Percentiles rank a stretch among this genome's conserved stretches.
Evolutionary conservation across 2,113 vertebrate genomes (phyloP).

Genomic region (Amphilophus citrinellus): DNA sequence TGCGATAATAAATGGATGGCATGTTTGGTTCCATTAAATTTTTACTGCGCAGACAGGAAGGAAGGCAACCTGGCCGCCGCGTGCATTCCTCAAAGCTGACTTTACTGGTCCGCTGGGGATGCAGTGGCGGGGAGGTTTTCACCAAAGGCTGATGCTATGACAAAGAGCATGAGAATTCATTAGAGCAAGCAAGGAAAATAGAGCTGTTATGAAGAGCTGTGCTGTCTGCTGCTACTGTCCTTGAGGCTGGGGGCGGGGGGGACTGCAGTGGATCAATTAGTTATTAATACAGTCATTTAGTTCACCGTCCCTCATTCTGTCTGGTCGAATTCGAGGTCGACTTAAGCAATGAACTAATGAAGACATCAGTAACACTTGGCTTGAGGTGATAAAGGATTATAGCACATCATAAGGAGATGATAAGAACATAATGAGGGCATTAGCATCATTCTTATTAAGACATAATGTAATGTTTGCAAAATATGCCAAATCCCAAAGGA

Average conservation of each 20-base stretch:
- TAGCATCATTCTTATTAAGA: constrained; percentile 57
- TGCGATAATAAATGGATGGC: constrained; percentile 52
- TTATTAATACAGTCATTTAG: constrained; percentile 46
- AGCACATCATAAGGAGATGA: constrained; percentile 59
- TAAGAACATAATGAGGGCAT: constrained; percentile 72
- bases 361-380: constrained; percentile 63
- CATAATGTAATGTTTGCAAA: constrained; percentile 59
- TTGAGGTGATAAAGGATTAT: constrained; percentile 66
- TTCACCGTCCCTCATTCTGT: constrained; percentile 37
- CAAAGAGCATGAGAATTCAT: constrained; percentile 57
- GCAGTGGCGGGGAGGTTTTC: constrained; percentile 29
- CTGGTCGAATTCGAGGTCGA: constrained; percentile 41
- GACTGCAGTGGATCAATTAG: constrained; percentile 40
- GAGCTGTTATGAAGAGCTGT: constrained; percentile 1
- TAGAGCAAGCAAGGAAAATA: constrained; percentile 31
- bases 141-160: constrained; percentile 47
- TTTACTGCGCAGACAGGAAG: constrained; percentile 40
- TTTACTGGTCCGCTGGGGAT: constrained; percentile 59
- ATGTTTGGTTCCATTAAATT: constrained; percentile 61
- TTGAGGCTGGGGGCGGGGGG: constrained; percentile 12
- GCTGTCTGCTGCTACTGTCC: constrained; percentile 39
- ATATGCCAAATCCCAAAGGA: constrained; percentile 54
- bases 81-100: constrained; percentile 57
- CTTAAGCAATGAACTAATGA: constrained; percentile 57
- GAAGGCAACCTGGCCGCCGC: constrained; percentile 21